Evolutionary conservation across 2,888 invertebrate species (phyloP), one percentile per base, ranked within the genome.

Genomic region (Zhengitettix transpicula): DNA sequence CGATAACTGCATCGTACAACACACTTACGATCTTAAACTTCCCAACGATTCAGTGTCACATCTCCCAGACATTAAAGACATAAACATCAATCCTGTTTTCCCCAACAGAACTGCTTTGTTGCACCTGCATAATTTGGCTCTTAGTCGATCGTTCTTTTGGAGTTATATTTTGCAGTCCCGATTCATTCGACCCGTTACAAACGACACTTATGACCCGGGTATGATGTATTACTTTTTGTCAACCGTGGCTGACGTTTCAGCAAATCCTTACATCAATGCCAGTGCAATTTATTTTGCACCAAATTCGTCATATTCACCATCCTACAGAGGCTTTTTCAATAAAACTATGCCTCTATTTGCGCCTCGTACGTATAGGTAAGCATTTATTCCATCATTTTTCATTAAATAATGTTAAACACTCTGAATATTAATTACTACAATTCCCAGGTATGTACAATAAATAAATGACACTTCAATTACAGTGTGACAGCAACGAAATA

Each of bases 151-250:
- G 1, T 97, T 95, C 73, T 97, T 91, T 73, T 96, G 91, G 88
- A 93, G 93, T 72, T 95, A 92, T 67, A 90, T 94, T 61, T 79
- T 94, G 0, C 94, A 94, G 71, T 89, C 91, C 40, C 78, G 94
- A 64, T 91, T 92, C 67, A 92, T 92, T 66, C 78, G 92, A 41
- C 92, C 92, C 0, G 90, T 89, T 0, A 90, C 89, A 28, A 92
- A 91, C 70, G 91, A 92, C 68, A 90, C 92, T 0, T 91, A 92
- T 67, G 96, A 97, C 74, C 97, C 97, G 0, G 97, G 97, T 58
- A 91, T 98, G 86, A 93, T 96, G 92, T 97, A 97, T 70, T 94
- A 94, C 69, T 94, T 95, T 71, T 75, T 97, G 53, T 95, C 96
- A 0, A 87, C 93, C 0, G 89, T 95, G 1, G 95, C 98, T 0